Conservation (phyloP, 2,888 invertebrate genomes). For the Mayetiola destructor region DNA sequence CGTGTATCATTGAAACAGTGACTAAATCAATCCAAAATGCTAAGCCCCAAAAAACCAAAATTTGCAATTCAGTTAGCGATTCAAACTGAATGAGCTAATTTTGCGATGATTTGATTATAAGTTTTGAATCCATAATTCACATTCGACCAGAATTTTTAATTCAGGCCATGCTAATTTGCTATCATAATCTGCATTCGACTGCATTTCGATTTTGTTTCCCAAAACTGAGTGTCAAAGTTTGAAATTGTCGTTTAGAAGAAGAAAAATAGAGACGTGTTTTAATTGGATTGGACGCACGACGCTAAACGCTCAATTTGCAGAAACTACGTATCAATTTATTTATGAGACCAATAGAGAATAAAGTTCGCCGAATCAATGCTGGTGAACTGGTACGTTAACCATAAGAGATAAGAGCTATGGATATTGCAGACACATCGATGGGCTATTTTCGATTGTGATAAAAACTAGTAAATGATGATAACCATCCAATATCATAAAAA, state of each 20-base stretch:
- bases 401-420: not conserved
- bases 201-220: no score
- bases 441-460: constrained; percentile 10
- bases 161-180: no score
- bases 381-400: not conserved
- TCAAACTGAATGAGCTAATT: not conserved
- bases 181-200: no score
- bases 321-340: no score
- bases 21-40: not conserved
- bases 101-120: not conserved
- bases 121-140: not conserved
- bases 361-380: not conserved
- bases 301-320: no score
- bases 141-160: not conserved
- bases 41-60: not conserved
- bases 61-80: not conserved
- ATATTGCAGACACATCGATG: not conserved
- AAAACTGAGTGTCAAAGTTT: no score
- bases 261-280: not conserved
- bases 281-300: no score
- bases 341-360: not conserved
- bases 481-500: constrained; percentile 11
- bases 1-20: no score
- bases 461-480: constrained; percentile 11
- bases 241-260: no score